Evolutionary conservation across 1,140 invertebrate genomes (phyloP).

Genomic region (Euwallacea fornicatus): DNA sequence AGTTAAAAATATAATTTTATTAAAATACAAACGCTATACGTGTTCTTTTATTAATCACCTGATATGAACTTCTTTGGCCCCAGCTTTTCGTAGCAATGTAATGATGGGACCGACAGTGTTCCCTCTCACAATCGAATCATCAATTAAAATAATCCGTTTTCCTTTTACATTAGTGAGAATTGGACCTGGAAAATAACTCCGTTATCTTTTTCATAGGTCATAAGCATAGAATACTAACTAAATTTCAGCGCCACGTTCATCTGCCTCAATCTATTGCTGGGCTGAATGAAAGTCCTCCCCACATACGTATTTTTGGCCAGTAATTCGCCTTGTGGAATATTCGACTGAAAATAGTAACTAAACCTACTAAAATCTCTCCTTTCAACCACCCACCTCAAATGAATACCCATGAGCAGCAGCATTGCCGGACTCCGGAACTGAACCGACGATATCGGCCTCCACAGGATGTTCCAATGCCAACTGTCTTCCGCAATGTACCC

Average conservation of each 20-base stretch:
- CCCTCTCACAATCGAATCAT: conserved; percentile 96
- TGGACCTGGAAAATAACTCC: conserved; percentile 63
- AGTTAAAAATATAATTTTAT: background rate
- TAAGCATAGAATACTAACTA: conserved; percentile 44
- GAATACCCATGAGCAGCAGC: conserved; percentile 93
- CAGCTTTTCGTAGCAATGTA: conserved; percentile 86
- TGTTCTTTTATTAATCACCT: conserved; percentile 51
- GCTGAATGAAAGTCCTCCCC: conserved; percentile 96
- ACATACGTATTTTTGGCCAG: conserved; percentile 96
- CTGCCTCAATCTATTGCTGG: conserved; percentile 84
- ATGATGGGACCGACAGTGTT: conserved; percentile 98
- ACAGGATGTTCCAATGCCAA: conserved; percentile 86
- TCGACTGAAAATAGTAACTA: conserved; percentile 63
- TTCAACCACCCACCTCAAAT: conserved; percentile 63
- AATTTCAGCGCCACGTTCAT: conserved; percentile 96
- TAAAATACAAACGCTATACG: background rate
- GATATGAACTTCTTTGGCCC: conserved; percentile 94
- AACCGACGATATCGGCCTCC: conserved; percentile 92
- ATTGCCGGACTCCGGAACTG: conserved; percentile 95
- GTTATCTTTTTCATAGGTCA: background rate
- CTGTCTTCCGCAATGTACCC: conserved; percentile 89
- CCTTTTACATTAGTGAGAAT: conserved; percentile 86
- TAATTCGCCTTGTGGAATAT: conserved; percentile 90
- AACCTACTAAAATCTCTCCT: background rate
- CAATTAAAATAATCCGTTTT: conserved; percentile 87